phyloP scores from a whole-genome alignment of 2,888 invertebrate genomes.

The Anoplius nigerrimus region DNA sequence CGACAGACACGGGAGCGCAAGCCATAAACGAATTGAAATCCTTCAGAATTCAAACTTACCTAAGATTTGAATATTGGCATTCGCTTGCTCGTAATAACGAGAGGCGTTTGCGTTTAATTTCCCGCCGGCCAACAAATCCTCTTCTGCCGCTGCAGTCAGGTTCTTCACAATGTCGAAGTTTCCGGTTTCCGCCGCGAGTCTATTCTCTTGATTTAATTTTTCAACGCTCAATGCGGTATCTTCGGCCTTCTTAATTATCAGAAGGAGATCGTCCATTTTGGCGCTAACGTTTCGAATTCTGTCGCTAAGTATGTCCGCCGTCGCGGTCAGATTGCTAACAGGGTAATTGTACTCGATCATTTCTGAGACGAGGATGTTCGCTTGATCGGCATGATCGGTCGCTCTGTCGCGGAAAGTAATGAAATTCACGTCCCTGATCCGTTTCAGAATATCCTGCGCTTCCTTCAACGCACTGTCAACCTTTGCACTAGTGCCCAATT shows the following conservation, averaged over 20 bases:
- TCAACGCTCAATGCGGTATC: constrained; percentile 79
- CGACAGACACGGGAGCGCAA: not conserved
- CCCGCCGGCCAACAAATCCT: constrained; percentile 77
- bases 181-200: constrained; percentile 77
- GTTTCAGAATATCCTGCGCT: constrained; percentile 81
- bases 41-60: constrained; percentile 54
- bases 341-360: constrained; percentile 83
- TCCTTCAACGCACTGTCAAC: constrained; percentile 87
- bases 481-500: constrained; percentile 82
- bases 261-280: constrained; percentile 84
- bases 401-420: constrained; percentile 69
- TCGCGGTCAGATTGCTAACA: constrained; percentile 78
- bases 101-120: constrained; percentile 77
- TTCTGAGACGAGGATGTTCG: constrained; percentile 80
- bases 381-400: constrained; percentile 77
- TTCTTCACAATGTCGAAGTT: constrained; percentile 79
- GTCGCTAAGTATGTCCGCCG: constrained; percentile 76
- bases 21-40: not conserved
- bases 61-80: constrained; percentile 61
- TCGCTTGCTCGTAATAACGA: constrained; percentile 74
- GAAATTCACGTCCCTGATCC: constrained; percentile 76
- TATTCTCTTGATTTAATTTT: constrained; percentile 78
- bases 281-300: constrained; percentile 80
- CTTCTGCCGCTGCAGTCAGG: constrained; percentile 77
- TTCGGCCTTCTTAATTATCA: constrained; percentile 81